Evolutionary conservation across 2,888 invertebrate genomes (phyloP), one percentile per base, ranked within the genome.

Genomic region (Meliscaeva auricollis): DNA sequence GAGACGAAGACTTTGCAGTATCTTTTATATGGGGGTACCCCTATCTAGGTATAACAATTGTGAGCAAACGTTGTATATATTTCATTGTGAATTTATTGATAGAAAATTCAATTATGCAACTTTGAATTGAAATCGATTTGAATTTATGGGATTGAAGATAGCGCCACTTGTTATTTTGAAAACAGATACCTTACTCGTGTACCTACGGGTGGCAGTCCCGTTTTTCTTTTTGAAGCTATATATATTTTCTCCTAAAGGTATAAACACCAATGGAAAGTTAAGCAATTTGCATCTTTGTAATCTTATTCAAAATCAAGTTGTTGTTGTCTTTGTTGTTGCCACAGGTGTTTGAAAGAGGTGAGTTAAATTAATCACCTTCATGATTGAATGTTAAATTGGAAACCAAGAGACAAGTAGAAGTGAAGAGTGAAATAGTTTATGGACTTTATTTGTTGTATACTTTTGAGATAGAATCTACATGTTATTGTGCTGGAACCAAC

Each of bases 131-230:
- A 73, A 81, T 81, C 80, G 77, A 85, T 85, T 85, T 81, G 69
- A 85, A 85, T 85, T 81, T 85, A 85, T 77, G 48, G 50, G 38
- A 20, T 56, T 69, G 54, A 20, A 85, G 85, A 85, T 85, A 85
- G 81, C 85, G 81, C 85, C 80, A 77, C 76, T 76, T 81, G 70
- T 22, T 50, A 20, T 52, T 17, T 60, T 38, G 22, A 20, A 48
- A 52, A 52, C 41, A 56, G 50, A 50, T 83, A 70, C 30, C 3
- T 35, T 9, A 8, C 7, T 8, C 6, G 9, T 35, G 44, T 17
- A 54, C 4, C n/a, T 15, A 54, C n/a, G 17, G 1, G 5, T 13
- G 3, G 38, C 38, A 66, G 30, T 56, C 3, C 30, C 9, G 32
- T 32, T 50, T 62, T 13, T 15, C 9, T 22, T 15, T 30, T 46